phyloP scores from a whole-genome alignment of 2,888 invertebrate genomes.

The Euproctis similis region DNA sequence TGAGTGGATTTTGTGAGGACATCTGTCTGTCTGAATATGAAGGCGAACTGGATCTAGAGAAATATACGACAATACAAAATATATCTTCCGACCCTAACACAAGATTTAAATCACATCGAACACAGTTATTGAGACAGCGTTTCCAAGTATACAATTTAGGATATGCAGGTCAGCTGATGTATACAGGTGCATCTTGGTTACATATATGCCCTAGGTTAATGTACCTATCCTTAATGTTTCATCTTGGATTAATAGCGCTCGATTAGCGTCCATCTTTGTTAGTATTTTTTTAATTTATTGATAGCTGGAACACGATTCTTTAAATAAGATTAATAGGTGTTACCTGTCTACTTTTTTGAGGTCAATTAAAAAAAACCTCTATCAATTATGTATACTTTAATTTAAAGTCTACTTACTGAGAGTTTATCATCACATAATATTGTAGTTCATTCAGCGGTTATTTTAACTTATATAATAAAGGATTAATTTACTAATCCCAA shows the following conservation, averaged over 20 bases:
- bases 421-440: no score
- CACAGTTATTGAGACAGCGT: slow-evolving; percentile 3
- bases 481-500: no score
- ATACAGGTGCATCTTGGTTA: slow-evolving; percentile 25
- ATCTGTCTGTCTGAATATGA: slow-evolving; percentile 15
- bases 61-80: slow-evolving; percentile 10
- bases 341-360: no score
- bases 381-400: no score
- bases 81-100: slow-evolving; percentile 4
- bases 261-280: slow-evolving; percentile 8
- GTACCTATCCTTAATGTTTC: slow-evolving; percentile 4
- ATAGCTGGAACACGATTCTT: no score
- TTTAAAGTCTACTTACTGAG: no score
- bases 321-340: no score
- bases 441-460: no score
- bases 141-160: slow-evolving; percentile 15
- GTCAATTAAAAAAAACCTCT: no score
- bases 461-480: no score
- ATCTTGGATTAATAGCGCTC: slow-evolving; percentile 11
- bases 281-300: slow-evolving; percentile 10
- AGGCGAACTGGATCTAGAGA: slow-evolving; percentile 18
- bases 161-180: slow-evolving; percentile 25
- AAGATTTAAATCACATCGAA: slow-evolving; percentile 15
- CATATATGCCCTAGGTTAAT: slow-evolving; percentile 9
- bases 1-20: no score